A percentile compares a stretch with the other conserved stretches of the same genome.
Conservation (phyloP, 2,888 invertebrate genomes). For the Dorcus hopei region DNA sequence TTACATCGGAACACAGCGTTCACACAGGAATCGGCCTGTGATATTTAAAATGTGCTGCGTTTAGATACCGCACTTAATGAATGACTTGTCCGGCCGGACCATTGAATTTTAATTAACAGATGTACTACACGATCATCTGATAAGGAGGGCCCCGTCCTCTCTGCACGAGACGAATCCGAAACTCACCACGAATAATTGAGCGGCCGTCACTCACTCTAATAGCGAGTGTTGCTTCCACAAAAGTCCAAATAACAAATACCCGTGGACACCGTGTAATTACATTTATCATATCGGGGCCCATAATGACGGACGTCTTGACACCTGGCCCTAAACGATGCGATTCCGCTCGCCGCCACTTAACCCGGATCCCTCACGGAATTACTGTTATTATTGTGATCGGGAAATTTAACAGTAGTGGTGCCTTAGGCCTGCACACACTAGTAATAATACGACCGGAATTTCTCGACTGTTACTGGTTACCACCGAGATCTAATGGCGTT, state of each 20-base stretch:
- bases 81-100: slow-evolving; percentile 20
- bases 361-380: slow-evolving; percentile 21
- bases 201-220: slow-evolving; percentile 26
- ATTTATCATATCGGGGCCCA: slow-evolving; percentile 23
- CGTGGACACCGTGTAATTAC: slow-evolving; percentile 27
- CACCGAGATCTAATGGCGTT: too few species aligned
- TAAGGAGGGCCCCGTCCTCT: slow-evolving; percentile 12
- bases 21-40: neutral
- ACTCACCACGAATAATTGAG: slow-evolving; percentile 17
- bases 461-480: too few species aligned
- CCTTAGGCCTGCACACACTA: slow-evolving; percentile 12
- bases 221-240: slow-evolving; percentile 28
- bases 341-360: slow-evolving; percentile 25
- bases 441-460: neutral
- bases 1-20: neutral
- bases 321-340: slow-evolving; percentile 25
- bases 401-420: slow-evolving; percentile 24
- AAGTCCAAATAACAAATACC: slow-evolving; percentile 31
- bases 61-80: slow-evolving; percentile 10
- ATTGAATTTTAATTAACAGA: slow-evolving; percentile 34
- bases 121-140: slow-evolving; percentile 22
- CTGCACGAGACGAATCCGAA: slow-evolving; percentile 4
- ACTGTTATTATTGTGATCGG: slow-evolving; percentile 22
- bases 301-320: slow-evolving; percentile 26
- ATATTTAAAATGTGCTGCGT: neutral